Conservation (phyloP, 2,113 vertebrate genomes). For the Crocuta crocuta region DNA sequence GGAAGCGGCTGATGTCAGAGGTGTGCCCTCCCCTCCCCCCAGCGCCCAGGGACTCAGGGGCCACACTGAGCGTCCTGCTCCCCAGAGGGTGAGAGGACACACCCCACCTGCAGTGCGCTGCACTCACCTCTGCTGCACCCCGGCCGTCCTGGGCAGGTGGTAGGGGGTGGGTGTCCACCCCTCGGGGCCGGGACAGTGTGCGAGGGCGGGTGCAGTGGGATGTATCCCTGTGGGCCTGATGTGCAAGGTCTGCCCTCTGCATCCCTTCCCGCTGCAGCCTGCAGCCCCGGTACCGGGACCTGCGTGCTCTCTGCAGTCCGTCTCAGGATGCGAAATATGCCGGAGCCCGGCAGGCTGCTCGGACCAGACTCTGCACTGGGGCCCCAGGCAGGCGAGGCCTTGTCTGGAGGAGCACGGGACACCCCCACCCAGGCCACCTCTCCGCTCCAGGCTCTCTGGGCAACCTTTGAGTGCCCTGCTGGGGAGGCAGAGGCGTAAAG, state of each 20-base stretch:
- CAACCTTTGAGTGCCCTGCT: neutral
- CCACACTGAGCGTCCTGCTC: too few species aligned
- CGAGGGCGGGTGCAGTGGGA: neutral
- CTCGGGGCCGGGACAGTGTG: neutral
- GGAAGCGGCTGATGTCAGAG: neutral
- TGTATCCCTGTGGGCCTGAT: neutral
- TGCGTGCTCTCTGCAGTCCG: neutral
- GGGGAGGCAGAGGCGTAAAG: neutral
- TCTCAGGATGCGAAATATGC: neutral
- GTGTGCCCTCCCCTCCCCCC: too few species aligned
- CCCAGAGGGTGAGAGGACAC: neutral
- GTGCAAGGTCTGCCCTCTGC: neutral
- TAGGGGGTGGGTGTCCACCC: conserved; percentile 89
- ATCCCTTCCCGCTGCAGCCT: neutral
- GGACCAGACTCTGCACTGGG: neutral
- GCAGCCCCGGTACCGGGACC: neutral
- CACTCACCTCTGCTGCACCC: conserved; percentile 91
- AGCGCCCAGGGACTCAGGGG: neutral
- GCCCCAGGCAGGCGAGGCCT: neutral
- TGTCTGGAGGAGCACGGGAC: neutral
- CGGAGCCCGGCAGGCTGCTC: neutral
- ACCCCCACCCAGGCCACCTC: neutral
- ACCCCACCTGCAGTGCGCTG: neutral
- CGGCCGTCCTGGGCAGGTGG: conserved; percentile 90
- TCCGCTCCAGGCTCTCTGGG: neutral